phyloP scores from a whole-genome alignment of 2,888 invertebrate genomes.

The Bugula neritina region DNA sequence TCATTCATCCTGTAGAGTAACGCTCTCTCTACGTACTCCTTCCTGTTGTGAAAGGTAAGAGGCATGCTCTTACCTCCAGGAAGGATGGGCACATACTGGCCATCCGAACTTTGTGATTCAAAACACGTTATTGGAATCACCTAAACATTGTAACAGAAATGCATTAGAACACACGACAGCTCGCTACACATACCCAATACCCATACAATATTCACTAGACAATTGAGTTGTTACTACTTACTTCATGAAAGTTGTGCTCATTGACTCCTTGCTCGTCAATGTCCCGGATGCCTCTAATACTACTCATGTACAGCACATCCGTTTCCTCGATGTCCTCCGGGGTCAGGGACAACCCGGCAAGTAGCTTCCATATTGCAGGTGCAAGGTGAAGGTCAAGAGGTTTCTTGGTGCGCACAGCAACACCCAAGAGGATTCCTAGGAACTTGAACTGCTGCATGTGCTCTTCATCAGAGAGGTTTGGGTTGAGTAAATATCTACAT shows the following conservation, averaged over 20 bases:
- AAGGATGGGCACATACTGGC: conserved; percentile 60
- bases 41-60: conserved; percentile 60
- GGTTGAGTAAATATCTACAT: conserved; percentile 59
- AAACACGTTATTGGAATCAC: conserved; percentile 62
- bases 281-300: conserved; percentile 60
- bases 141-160: too few species aligned
- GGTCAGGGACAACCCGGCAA: conserved; percentile 60
- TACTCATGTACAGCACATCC: conserved; percentile 60
- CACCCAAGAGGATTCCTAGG: conserved; percentile 62
- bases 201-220: too few species aligned
- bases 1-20: conserved; percentile 61
- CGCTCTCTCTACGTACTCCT: conserved; percentile 61
- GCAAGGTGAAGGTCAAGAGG: conserved; percentile 63
- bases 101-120: conserved; percentile 61
- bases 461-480: conserved; percentile 58
- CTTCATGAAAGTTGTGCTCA: conserved; percentile 61
- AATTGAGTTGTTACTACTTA: too few species aligned
- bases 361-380: conserved; percentile 61
- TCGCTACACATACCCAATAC: too few species aligned
- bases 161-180: too few species aligned
- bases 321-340: conserved; percentile 62
- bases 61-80: conserved; percentile 62
- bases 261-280: conserved; percentile 61
- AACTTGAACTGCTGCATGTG: conserved; percentile 62
- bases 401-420: conserved; percentile 64